These are phyloP conservation scores for Amphipoea lucens DNA, from an alignment of 2,888 invertebrate species.

Conservation along the genomic window DNA sequence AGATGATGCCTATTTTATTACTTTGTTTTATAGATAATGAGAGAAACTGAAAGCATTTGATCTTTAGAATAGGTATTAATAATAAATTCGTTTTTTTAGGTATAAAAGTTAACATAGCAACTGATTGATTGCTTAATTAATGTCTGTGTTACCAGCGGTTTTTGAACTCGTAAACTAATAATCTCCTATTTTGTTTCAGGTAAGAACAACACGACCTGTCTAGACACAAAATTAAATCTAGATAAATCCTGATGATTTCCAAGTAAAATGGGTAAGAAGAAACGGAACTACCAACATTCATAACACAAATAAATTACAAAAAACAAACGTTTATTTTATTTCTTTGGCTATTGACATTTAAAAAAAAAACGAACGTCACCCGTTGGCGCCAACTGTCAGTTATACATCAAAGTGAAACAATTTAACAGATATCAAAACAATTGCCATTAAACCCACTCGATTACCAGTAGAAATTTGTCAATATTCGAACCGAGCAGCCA, in stretches of 20 bases:
- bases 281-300: conserved; percentile 22
- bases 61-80: background rate
- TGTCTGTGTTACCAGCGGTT: conserved; percentile 14
- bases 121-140: conserved; percentile 17
- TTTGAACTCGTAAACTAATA: conserved; percentile 33
- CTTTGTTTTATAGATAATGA: conserved; percentile 53
- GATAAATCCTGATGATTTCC: background rate
- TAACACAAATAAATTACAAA: background rate
- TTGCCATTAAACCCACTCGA: conserved; percentile 76
- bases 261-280: conserved; percentile 32
- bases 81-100: background rate
- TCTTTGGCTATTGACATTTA: conserved; percentile 17
- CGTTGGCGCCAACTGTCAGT: conserved; percentile 57
- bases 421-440: conserved; percentile 75
- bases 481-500: conserved; percentile 81
- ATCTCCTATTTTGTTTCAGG: conserved; percentile 75
- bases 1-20: conserved; percentile 51
- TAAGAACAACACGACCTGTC: conserved; percentile 63
- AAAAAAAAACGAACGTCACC: conserved; percentile 44
- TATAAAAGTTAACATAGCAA: conserved; percentile 1
- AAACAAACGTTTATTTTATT: conserved; percentile 3
- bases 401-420: conserved; percentile 67
- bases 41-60: conserved; percentile 36
- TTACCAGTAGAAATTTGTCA: conserved; percentile 86
- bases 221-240: conserved; percentile 23